Conservation (phyloP, 1,140 invertebrate species). For the Wasmannia auropunctata region DNA sequence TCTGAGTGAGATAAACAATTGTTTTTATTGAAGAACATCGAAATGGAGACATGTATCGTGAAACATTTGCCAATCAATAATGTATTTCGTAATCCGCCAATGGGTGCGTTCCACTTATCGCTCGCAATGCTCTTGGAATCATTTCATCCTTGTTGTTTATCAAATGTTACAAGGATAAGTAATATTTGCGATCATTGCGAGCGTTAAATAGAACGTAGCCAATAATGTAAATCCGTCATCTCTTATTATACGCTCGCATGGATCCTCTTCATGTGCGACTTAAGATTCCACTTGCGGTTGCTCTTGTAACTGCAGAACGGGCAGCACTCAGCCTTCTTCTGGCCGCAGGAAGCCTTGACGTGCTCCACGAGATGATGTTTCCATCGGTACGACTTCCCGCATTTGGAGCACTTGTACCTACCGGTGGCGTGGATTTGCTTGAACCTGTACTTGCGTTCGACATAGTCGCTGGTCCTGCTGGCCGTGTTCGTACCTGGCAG, state of each 20-base stretch:
- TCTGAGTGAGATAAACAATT: background rate
- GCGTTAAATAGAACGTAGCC: too few relatives aligned
- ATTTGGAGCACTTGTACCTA: conserved; percentile 78
- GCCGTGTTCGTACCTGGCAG: conserved; percentile 53
- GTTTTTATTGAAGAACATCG: conserved; percentile 53
- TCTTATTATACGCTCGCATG: conserved; percentile 64
- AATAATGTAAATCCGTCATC: background rate
- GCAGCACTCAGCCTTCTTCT: conserved; percentile 82
- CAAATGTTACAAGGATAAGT: too few relatives aligned
- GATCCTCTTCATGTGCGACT: conserved; percentile 81
- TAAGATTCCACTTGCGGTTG: conserved; percentile 83
- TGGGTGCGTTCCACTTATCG: too few relatives aligned
- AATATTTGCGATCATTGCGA: too few relatives aligned
- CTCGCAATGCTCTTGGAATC: too few relatives aligned
- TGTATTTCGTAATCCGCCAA: background rate
- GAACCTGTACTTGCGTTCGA: conserved; percentile 39
- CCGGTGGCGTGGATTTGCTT: conserved; percentile 1
- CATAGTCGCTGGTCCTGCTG: conserved; percentile 27
- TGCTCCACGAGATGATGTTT: conserved; percentile 84
- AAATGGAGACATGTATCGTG: conserved; percentile 1
- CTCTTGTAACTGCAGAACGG: conserved; percentile 84
- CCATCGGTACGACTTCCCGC: conserved; percentile 82
- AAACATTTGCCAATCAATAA: background rate
- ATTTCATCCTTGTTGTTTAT: too few relatives aligned
- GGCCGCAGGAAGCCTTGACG: conserved; percentile 83